Evolutionary conservation across 2,797 vertebrate genomes (phyloP).

Genomic region (Sciurus vulgaris): DNA sequence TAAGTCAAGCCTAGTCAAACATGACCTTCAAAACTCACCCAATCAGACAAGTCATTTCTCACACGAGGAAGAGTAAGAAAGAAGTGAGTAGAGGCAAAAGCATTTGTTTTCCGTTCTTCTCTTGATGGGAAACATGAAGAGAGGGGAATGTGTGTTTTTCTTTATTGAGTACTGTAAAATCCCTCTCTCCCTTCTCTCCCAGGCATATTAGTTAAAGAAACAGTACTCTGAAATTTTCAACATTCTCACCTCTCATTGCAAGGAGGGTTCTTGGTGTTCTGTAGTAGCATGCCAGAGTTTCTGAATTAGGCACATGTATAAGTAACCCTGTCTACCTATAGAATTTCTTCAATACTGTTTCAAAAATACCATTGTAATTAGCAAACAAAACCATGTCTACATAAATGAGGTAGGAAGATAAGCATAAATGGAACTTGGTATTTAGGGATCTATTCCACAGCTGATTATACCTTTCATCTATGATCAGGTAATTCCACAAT

Average conservation of each 20-base stretch:
- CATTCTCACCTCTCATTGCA: not conserved
- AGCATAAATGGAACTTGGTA: constrained; percentile 3
- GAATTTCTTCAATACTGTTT: constrained; percentile 16
- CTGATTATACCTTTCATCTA: constrained; percentile 26
- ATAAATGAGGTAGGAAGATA: constrained; percentile 33
- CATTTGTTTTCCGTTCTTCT: not conserved
- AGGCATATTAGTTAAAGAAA: not conserved
- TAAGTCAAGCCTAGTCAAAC: not conserved
- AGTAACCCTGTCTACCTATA: not conserved
- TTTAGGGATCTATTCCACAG: constrained; percentile 46
- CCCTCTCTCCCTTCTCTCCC: fast-evolving
- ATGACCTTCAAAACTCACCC: not conserved
- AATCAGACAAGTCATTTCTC: constrained; percentile 14
- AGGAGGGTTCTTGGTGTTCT: not conserved
- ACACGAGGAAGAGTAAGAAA: not conserved
- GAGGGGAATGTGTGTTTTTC: not conserved
- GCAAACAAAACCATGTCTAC: constrained; percentile 25
- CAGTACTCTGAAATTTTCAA: constrained; percentile 16
- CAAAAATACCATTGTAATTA: constrained; percentile 54
- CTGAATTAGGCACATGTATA: not conserved
- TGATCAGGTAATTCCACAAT: constrained; percentile 24
- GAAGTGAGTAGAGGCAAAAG: not conserved
- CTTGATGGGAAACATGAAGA: not conserved
- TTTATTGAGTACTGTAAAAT: not conserved
- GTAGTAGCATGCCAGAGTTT: not conserved